Conservation (phyloP, 2,113 vertebrate genomes). For the Theristicus caerulescens region DNA sequence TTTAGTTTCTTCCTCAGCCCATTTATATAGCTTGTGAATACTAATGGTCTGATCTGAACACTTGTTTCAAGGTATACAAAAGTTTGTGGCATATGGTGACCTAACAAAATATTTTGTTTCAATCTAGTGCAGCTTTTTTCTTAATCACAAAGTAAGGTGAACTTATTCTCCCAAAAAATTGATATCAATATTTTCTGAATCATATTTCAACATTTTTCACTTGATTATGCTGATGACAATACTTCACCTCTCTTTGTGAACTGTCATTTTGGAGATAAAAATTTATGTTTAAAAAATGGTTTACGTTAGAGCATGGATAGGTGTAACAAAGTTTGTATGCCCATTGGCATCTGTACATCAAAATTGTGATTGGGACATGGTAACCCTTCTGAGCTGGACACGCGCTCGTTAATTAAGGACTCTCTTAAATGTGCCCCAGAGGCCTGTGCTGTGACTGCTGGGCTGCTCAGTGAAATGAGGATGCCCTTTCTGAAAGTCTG, state of each 20-base stretch:
- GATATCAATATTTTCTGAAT: background rate
- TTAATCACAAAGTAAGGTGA: background rate
- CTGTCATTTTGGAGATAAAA: background rate
- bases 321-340: background rate
- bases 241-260: background rate
- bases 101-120: background rate
- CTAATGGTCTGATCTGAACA: background rate
- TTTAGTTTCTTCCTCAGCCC: background rate
- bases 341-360: background rate
- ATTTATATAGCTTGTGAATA: background rate
- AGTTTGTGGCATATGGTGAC: background rate
- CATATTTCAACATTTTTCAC: background rate
- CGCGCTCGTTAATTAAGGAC: background rate
- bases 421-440: background rate
- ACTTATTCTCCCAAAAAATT: background rate
- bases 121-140: background rate
- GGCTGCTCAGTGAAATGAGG: background rate
- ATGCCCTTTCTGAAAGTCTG: background rate
- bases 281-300: background rate
- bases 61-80: background rate
- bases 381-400: background rate
- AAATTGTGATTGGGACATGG: background rate
- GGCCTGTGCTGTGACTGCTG: background rate
- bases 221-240: background rate
- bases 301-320: background rate